These are phyloP conservation scores for Tipula unca DNA, from an alignment of 2,888 invertebrate species.

Conservation along the genomic window DNA sequence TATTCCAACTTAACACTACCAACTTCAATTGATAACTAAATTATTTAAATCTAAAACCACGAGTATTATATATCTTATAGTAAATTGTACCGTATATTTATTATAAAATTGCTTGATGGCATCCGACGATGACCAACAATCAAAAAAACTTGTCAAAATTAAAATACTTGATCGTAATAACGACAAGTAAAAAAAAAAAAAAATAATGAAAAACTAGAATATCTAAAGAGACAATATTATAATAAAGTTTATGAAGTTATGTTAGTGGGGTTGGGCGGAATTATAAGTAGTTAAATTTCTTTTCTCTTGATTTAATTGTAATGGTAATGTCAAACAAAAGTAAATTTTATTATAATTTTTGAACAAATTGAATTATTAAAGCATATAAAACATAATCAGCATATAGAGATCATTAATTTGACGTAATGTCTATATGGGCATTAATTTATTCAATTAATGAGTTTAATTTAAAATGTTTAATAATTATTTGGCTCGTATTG, in stretches of 20 bases:
- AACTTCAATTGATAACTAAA: background rate
- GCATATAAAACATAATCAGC: background rate
- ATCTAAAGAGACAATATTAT: background rate
- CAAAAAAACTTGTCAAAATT: background rate
- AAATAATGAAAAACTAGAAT: background rate
- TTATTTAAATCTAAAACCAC: background rate
- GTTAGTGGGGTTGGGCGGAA: background rate
- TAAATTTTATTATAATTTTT: background rate
- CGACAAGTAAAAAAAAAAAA: background rate
- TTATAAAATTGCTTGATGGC: background rate
- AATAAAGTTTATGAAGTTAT: background rate
- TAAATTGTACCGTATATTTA: background rate
- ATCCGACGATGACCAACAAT: background rate
- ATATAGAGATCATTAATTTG: background rate
- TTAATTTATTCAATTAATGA: background rate
- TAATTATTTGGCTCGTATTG: background rate
- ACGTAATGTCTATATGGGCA: background rate
- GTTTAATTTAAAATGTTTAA: too few relatives aligned
- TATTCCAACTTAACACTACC: background rate
- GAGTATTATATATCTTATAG: background rate
- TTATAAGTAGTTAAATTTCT: constrained; percentile 8
- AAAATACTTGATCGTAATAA: background rate
- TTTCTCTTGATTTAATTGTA: background rate
- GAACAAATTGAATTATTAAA: background rate
- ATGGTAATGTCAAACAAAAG: background rate